Evolutionary conservation across 2,888 invertebrate genomes (phyloP).

Genomic region (Thera obeliscata): DNA sequence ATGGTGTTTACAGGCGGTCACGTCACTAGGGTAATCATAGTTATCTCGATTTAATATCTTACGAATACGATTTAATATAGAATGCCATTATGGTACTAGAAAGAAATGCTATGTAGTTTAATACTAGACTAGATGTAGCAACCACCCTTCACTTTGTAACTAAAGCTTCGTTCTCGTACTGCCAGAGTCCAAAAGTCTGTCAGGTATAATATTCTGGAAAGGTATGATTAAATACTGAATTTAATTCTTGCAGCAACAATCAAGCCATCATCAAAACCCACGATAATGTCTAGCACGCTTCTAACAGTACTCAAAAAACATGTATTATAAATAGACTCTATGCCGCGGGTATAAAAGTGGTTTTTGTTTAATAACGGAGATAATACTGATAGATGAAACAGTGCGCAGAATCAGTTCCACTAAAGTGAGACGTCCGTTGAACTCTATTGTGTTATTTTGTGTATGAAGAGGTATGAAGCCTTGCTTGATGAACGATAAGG

Average conservation of each 20-base stretch:
- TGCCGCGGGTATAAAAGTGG: conserved; percentile 32
- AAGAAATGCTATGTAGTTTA: background rate
- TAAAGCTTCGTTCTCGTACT: too few species aligned
- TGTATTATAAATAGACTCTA: conserved; percentile 20
- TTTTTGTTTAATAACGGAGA: conserved; percentile 24
- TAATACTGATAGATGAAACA: conserved; percentile 32
- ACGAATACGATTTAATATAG: background rate
- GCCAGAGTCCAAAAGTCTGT: too few species aligned
- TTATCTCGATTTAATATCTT: conserved; percentile 22
- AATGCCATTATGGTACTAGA: background rate
- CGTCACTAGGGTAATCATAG: conserved; percentile 43
- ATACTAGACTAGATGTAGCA: too few species aligned
- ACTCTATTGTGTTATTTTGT: conserved; percentile 45
- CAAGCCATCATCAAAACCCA: conserved; percentile 14
- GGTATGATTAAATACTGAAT: background rate
- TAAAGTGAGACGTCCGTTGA: conserved; percentile 55
- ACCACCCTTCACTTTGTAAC: too few species aligned
- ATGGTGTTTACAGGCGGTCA: conserved; percentile 44
- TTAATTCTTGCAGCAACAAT: conserved; percentile 17
- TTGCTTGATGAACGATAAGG: conserved; percentile 14
- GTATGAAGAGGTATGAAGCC: background rate
- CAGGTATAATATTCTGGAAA: too few species aligned
- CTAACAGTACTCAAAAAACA: conserved; percentile 48
- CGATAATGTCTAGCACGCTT: conserved; percentile 40
- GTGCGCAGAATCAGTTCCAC: conserved; percentile 46